Conservation (phyloP, 2,113 vertebrate species). For the Ptychochromis oligacanthus region DNA sequence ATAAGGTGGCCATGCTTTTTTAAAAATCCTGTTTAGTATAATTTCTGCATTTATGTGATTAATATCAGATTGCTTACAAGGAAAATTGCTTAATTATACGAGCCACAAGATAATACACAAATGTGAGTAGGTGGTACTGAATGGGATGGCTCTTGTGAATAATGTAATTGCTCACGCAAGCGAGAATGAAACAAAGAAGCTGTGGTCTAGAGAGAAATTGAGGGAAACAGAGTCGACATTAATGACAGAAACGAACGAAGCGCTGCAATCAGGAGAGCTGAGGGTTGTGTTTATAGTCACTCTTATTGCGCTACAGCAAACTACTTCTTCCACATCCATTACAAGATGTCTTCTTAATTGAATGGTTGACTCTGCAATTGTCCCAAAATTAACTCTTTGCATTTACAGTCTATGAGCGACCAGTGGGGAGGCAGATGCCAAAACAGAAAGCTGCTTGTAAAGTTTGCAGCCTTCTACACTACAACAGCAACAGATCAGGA, state of each 20-base stretch:
- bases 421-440: not conserved
- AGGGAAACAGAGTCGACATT: not conserved
- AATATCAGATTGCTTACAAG: not conserved
- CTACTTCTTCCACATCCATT: not conserved
- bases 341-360: conserved; percentile 5
- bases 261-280: conserved; percentile 13
- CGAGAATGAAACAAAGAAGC: conserved; percentile 7
- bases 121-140: not conserved
- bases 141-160: conserved; percentile 9
- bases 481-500: not conserved
- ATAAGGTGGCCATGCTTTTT: not conserved
- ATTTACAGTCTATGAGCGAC: not conserved
- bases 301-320: not conserved
- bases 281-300: not conserved
- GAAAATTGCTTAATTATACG: conserved; percentile 15
- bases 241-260: conserved; percentile 4
- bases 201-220: not conserved
- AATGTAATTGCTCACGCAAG: conserved; percentile 1
- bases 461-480: not conserved
- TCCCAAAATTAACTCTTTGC: not conserved
- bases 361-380: conserved; percentile 26
- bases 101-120: not conserved
- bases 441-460: not conserved
- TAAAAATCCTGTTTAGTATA: not conserved
- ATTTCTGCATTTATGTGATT: not conserved